Base-by-base conservation (phyloP, 2,888 invertebrate genomes). In the Melanostoma scalare region DNA sequence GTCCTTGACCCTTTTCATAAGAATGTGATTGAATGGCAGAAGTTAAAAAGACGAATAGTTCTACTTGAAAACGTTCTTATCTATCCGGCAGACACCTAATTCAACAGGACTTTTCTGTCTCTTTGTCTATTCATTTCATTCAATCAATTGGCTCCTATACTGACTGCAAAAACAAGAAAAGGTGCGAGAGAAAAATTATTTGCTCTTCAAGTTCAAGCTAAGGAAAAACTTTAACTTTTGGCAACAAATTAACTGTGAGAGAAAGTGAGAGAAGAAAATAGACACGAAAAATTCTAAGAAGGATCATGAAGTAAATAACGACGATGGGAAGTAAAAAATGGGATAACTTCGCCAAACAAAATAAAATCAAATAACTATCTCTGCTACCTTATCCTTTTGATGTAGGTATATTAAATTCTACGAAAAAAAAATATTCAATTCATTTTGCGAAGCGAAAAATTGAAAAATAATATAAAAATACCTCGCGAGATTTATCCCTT, bases 321-420 rank as follows among this genome's bases (percentile, higher is more conserved):
- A 82, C 77, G 82, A 82, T 74, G 68, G 68, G 63, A 82, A 77
- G 77, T 77, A 82, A 82, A 77, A 82, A 73, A 20, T 20, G 52
- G 73, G 82, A 82, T 82, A 77, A 82, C 77, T 77, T 63, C 33
- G 36, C 56, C 65, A 60, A 73, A 20, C 3, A 38, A 31, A 36
- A 60, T 63, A 63, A 72, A 46, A 73, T 60, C 8, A 58, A 68
- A 77, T 46, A 40, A 77, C 77, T 77, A 77, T 77, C 72, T 61
- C 38, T 20, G 20, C 38, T 46, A 61, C 61, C 61, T 61, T 20
- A 3, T 20, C 46, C 8, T n/a, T 8, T 20, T 20, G 20, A 20
- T 20, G 20, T 10, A 6, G 10, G n/a, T 33, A 31, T 33, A 42
- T 35, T 44, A 20, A 48, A 48, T 48, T 48, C 5, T 48, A 61